Percentiles rank a stretch among this genome's conserved stretches.
phyloP scores from a whole-genome alignment of 2,888 invertebrate species.

The Acleris emargana region DNA sequence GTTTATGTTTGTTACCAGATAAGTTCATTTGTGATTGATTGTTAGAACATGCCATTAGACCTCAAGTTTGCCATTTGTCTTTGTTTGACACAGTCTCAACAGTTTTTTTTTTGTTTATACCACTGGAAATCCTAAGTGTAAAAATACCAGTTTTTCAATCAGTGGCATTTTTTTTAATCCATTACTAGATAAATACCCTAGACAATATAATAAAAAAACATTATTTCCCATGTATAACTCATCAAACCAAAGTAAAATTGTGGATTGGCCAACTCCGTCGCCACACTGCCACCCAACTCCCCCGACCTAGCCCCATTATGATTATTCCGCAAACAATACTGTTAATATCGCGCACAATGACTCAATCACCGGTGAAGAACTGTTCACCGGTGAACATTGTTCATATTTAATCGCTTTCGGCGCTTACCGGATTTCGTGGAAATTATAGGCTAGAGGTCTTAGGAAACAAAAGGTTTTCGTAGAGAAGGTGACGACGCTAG shows the following conservation, averaged over 20 bases:
- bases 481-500: not conserved
- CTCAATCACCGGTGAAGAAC: conserved; percentile 66
- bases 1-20: too few species aligned
- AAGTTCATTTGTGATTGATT: too few species aligned
- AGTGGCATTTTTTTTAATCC: too few species aligned
- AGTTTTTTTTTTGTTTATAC: too few species aligned
- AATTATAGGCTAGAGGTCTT: conserved; percentile 11
- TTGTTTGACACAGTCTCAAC: too few species aligned
- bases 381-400: conserved; percentile 21
- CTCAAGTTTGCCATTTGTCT: too few species aligned
- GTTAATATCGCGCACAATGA: conserved; percentile 77
- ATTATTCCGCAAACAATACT: conserved; percentile 79
- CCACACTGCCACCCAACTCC: conserved; percentile 45
- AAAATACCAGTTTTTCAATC: too few species aligned
- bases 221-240: too few species aligned
- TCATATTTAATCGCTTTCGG: conserved; percentile 12
- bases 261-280: conserved; percentile 43
- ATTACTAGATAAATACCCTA: too few species aligned
- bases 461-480: conserved; percentile 8
- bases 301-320: conserved; percentile 65
- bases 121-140: too few species aligned
- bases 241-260: not conserved
- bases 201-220: too few species aligned
- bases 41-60: too few species aligned
- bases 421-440: conserved; percentile 12